phyloP scores from a whole-genome alignment of 2,113 vertebrate species.

The Ranitomeya variabilis region DNA sequence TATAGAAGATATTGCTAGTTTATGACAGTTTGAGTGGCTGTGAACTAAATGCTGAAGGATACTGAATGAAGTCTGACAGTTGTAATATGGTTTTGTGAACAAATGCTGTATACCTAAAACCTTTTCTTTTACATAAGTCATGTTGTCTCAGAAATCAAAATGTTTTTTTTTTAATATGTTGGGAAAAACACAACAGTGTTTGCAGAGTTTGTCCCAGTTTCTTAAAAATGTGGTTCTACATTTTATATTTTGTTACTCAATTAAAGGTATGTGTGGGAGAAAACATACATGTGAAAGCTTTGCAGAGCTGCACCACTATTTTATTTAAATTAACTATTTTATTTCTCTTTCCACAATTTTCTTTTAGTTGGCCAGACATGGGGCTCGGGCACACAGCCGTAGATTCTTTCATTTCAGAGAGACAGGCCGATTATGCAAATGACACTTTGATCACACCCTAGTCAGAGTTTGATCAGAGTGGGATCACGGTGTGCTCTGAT shows the following conservation, averaged over 20 bases:
- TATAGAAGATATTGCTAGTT: slow-evolving; percentile 49
- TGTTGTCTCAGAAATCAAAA: slow-evolving; percentile 10
- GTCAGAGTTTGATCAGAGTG: too few relatives aligned
- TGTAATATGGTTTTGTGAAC: slow-evolving; percentile 51
- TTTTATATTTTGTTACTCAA: not conserved
- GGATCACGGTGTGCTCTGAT: too few relatives aligned
- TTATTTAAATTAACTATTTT: not conserved
- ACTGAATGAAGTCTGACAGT: slow-evolving; percentile 55
- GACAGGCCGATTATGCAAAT: too few relatives aligned
- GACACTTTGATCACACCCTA: too few relatives aligned
- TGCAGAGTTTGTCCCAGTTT: slow-evolving; percentile 11
- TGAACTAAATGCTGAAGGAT: slow-evolving; percentile 49
- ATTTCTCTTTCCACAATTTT: not conserved
- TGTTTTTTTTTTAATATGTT: slow-evolving; percentile 18
- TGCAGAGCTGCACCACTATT: not conserved
- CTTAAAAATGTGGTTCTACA: not conserved
- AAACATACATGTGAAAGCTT: not conserved
- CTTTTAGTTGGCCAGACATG: not conserved
- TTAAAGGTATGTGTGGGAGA: not conserved
- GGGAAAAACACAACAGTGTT: not conserved
- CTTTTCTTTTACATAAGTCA: slow-evolving; percentile 33
- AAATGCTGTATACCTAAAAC: slow-evolving; percentile 13
- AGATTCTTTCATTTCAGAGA: too few relatives aligned
- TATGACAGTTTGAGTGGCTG: slow-evolving; percentile 55
- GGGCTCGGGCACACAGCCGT: too few relatives aligned